Conservation (phyloP, 2,113 vertebrate genomes). For the Caranx melampygus region DNA sequence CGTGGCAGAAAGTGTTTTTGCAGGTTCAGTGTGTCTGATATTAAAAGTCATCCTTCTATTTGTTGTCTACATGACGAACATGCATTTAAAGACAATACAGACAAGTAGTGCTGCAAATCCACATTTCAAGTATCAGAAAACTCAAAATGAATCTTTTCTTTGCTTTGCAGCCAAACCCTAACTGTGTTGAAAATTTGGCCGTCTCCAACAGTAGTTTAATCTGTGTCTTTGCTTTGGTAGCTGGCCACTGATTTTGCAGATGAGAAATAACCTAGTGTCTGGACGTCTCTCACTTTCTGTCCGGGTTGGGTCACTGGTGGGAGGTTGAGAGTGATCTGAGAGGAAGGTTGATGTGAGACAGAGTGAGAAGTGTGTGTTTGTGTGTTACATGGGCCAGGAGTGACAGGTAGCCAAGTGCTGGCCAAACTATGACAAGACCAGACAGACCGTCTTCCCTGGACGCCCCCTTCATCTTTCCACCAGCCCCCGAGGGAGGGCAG, state of each 20-base stretch:
- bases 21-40: background rate
- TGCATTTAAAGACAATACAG: background rate
- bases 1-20: background rate
- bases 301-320: constrained; percentile 48
- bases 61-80: background rate
- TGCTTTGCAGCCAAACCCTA: background rate
- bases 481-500: constrained; percentile 69
- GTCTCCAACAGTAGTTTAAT: background rate
- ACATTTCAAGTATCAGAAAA: background rate
- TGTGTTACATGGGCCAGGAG: constrained; percentile 46
- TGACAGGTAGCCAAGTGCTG: constrained; percentile 68
- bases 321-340: constrained; percentile 56
- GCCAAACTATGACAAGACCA: constrained; percentile 71
- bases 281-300: constrained; percentile 61
- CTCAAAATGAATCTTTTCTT: background rate
- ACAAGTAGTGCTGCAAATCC: background rate
- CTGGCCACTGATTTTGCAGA: background rate
- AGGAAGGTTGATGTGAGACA: constrained; percentile 58
- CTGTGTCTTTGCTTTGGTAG: background rate
- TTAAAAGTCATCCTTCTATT: background rate
- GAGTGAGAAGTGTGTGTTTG: constrained; percentile 51
- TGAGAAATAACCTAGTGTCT: constrained; percentile 32
- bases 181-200: background rate
- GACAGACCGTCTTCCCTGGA: constrained; percentile 66
- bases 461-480: constrained; percentile 55